Evolutionary conservation across 2,888 invertebrate species (phyloP).

Genomic region (Diaprepes abbreviatus): DNA sequence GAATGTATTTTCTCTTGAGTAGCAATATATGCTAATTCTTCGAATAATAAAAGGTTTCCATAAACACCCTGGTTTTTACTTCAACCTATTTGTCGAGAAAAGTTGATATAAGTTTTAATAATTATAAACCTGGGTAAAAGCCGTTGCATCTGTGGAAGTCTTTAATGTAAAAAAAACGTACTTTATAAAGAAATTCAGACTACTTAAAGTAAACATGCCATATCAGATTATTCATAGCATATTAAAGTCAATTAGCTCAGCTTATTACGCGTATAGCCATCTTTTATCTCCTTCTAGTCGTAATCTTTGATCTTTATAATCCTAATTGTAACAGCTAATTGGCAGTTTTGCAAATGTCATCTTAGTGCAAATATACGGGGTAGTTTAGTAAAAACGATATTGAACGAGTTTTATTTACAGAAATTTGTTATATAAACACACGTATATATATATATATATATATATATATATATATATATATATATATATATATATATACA

Average conservation of each 20-base stretch:
- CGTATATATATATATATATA: not conserved
- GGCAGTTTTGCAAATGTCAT: conserved; percentile 10
- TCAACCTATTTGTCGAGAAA: too few species aligned
- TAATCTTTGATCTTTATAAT: conserved; percentile 12
- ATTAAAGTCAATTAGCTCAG: conserved; percentile 35
- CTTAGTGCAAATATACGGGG: not conserved
- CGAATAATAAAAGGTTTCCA: too few species aligned
- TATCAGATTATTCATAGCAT: conserved; percentile 28
- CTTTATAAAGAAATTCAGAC: not conserved
- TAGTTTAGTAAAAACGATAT: not conserved
- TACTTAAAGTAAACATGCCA: conserved; percentile 23
- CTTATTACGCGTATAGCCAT: conserved; percentile 25
- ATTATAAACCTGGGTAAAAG: too few species aligned
- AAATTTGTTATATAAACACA: too few species aligned
- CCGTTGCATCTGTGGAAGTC: not conserved
- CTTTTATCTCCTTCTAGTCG: conserved; percentile 4
- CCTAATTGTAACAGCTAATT: conserved; percentile 20
- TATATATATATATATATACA: not conserved
- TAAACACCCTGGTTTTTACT: too few species aligned
- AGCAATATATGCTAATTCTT: too few species aligned
- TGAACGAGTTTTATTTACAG: too few species aligned
- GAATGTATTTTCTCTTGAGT: too few species aligned
- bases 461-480: not conserved
- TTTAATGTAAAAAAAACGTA: not conserved
- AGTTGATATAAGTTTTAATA: too few species aligned